Evolutionary conservation across 2,888 invertebrate species (phyloP).

Genomic region (Holacanthella duospinosa): DNA sequence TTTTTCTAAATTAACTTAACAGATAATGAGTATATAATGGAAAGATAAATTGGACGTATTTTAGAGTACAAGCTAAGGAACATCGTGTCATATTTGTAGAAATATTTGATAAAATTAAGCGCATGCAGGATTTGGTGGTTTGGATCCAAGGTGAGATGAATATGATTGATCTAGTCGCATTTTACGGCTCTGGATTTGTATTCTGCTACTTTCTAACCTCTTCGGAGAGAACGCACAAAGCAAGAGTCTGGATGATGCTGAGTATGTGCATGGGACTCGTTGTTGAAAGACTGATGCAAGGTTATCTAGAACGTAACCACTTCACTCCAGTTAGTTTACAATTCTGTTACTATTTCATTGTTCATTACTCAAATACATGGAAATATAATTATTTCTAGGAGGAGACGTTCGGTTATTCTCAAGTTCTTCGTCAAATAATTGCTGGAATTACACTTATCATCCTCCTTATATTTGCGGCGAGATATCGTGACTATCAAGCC

Average conservation of each 20-base stretch:
- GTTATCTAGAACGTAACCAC: no score
- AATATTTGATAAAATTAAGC: conserved; percentile 48
- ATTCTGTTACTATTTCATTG: no score
- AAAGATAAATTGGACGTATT: background rate
- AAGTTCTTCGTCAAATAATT: conserved; percentile 13
- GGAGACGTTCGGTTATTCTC: conserved; percentile 12
- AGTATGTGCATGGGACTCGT: conserved; percentile 47
- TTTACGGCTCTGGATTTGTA: conserved; percentile 48
- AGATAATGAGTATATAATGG: background rate
- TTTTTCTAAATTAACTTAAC: background rate
- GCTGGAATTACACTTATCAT: conserved; percentile 10
- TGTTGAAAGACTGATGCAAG: conserved; percentile 47
- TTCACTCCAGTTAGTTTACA: conserved; percentile 21
- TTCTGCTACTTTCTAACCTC: conserved; percentile 51
- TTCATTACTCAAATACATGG: background rate
- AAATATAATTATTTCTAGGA: conserved; percentile 16
- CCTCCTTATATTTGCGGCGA: conserved; percentile 8
- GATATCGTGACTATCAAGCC: conserved; percentile 13
- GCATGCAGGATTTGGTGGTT: conserved; percentile 45
- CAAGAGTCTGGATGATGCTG: conserved; percentile 49
- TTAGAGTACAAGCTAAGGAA: conserved; percentile 46
- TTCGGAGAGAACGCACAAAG: conserved; percentile 47
- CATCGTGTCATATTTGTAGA: conserved; percentile 50
- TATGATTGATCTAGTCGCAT: conserved; percentile 53
- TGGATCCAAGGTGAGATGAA: conserved; percentile 55